Percentiles rank a stretch among this genome's conserved stretches.
phyloP scores from a whole-genome alignment of 2,888 invertebrate genomes.

The Dynastes tityus region DNA sequence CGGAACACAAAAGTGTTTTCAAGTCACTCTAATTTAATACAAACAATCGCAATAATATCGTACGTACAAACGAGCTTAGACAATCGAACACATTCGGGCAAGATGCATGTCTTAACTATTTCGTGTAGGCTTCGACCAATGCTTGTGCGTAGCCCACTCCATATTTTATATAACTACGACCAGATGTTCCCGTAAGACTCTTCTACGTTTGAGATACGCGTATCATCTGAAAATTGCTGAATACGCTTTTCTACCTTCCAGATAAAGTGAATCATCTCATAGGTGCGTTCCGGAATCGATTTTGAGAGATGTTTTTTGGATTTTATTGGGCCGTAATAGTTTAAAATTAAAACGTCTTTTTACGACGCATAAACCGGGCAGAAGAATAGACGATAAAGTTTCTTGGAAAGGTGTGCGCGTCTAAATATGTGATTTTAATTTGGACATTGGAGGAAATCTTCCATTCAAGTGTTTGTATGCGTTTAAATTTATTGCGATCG shows the following conservation, averaged over 20 bases:
- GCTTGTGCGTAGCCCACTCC: conserved; percentile 45
- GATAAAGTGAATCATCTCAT: neutral
- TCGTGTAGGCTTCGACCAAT: conserved; percentile 39
- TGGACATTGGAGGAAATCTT: neutral
- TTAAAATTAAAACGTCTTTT: conserved; percentile 38
- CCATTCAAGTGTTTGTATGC: no score
- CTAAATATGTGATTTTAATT: conserved; percentile 31
- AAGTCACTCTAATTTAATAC: neutral
- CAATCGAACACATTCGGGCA: conserved; percentile 12
- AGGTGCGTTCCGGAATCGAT: conserved; percentile 15
- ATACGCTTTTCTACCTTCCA: neutral
- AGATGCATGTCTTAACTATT: conserved; percentile 37
- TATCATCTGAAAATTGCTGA: no score
- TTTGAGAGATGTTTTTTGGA: conserved; percentile 31
- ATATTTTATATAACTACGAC: conserved; percentile 37
- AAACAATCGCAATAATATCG: conserved; percentile 11
- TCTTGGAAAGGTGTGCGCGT: neutral
- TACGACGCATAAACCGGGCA: conserved; percentile 25
- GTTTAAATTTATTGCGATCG: no score
- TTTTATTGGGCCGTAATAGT: conserved; percentile 35
- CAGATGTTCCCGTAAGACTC: conserved; percentile 36
- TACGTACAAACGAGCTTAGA: conserved; percentile 5
- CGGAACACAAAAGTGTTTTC: no score
- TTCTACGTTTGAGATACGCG: no score
- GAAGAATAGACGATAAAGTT: conserved; percentile 36